phyloP scores from a whole-genome alignment of 2,888 invertebrate species.

The Drosophila tanythrix region DNA sequence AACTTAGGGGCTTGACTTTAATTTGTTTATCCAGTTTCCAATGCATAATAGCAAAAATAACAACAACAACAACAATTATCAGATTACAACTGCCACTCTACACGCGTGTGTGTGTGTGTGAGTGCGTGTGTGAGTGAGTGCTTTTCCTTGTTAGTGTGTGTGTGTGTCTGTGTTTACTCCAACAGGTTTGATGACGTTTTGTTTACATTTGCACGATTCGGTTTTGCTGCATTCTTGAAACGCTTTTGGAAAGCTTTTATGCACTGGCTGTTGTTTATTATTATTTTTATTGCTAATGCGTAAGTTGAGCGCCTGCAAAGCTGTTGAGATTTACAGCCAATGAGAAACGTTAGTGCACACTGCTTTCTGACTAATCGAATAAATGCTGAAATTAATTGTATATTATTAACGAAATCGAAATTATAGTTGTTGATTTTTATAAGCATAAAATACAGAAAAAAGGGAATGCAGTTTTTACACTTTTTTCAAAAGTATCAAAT shows the following conservation, averaged over 20 bases:
- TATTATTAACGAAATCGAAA: not conserved
- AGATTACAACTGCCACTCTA: conserved; percentile 10
- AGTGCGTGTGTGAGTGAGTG: conserved; percentile 5
- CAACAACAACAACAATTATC: conserved; percentile 19
- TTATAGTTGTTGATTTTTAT: not conserved
- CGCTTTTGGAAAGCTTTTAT: conserved; percentile 37
- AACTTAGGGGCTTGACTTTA: conserved; percentile 59
- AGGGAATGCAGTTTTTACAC: no score
- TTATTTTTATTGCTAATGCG: conserved; percentile 12
- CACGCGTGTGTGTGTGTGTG: not conserved
- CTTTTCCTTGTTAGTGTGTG: not conserved
- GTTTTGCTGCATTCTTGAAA: conserved; percentile 34
- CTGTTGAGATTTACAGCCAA: conserved; percentile 25
- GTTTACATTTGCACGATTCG: conserved; percentile 59
- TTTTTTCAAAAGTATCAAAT: not conserved
- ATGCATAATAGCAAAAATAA: conserved; percentile 31
- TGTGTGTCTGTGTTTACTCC: conserved; percentile 2
- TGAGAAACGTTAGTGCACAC: conserved; percentile 27
- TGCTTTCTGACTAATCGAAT: not conserved
- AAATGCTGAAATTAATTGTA: not conserved
- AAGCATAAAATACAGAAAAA: not conserved
- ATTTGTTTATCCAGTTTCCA: conserved; percentile 66
- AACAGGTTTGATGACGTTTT: conserved; percentile 69
- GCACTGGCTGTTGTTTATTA: conserved; percentile 3
- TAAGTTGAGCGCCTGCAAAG: conserved; percentile 21